Conservation (phyloP, 2,888 invertebrate species). For the Callyntrura guangdongensis region DNA sequence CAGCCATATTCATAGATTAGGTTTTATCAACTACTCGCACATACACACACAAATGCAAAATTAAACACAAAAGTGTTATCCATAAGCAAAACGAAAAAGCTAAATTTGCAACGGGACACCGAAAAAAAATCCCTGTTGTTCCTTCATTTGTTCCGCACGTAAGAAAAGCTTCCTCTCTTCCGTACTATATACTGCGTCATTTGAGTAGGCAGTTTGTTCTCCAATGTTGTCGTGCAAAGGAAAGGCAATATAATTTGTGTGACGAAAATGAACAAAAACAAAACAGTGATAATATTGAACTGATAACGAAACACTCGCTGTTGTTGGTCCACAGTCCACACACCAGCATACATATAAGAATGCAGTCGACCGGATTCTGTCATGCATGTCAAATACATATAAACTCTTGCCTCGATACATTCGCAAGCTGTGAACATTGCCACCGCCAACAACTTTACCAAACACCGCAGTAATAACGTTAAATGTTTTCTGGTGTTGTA, state of each 20-base stretch:
- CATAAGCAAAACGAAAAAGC: slow-evolving; percentile 1
- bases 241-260: slow-evolving; percentile 22
- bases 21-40: not conserved
- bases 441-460: slow-evolving; percentile 38
- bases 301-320: slow-evolving; percentile 17
- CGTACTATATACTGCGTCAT: not conserved
- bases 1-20: not conserved
- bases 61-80: not conserved
- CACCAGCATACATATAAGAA: not conserved
- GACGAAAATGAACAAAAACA: slow-evolving; percentile 44
- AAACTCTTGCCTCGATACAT: not conserved
- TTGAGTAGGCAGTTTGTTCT: not conserved
- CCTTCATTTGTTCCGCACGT: not conserved
- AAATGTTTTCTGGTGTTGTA: not conserved
- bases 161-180: not conserved
- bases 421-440: slow-evolving; percentile 41
- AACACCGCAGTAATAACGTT: slow-evolving; percentile 61
- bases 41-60: not conserved
- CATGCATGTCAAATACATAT: slow-evolving; percentile 25
- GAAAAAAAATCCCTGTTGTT: not conserved
- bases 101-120: slow-evolving; percentile 17
- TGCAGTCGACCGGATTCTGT: slow-evolving; percentile 28
- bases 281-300: slow-evolving; percentile 1
- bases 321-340: not conserved
- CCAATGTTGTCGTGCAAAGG: not conserved